These are phyloP conservation scores for Hypotaenidia okinawae DNA, from an alignment of 2,797 vertebrate species.

Conservation along the genomic window DNA sequence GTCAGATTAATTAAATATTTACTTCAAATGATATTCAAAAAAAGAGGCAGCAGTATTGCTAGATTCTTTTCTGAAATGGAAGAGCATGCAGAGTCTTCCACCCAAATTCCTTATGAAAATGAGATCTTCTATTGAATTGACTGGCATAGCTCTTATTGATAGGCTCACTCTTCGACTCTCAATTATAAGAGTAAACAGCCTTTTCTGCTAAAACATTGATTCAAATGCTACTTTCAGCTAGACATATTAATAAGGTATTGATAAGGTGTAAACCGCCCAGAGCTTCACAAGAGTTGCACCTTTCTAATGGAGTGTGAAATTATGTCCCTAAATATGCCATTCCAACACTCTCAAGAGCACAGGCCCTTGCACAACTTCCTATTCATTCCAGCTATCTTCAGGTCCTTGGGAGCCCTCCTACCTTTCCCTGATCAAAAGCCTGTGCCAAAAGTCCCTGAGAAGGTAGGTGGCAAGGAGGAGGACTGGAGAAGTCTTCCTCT, in stretches of 20 bases:
- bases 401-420: not conserved
- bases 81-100: not conserved
- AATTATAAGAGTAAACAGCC: not conserved
- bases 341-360: not conserved
- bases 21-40: not conserved
- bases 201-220: constrained; percentile 19
- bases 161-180: not conserved
- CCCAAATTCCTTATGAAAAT: not conserved
- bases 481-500: not conserved
- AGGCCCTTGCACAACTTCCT: not conserved
- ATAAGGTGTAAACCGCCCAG: not conserved
- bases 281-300: not conserved
- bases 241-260: not conserved
- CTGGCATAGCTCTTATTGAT: not conserved
- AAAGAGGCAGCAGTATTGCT: not conserved
- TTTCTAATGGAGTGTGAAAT: not conserved
- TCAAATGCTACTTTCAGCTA: not conserved
- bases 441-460: not conserved
- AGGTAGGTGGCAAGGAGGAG: not conserved
- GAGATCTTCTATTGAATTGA: not conserved
- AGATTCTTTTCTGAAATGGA: not conserved
- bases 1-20: not conserved
- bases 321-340: not conserved
- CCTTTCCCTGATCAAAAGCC: not conserved
- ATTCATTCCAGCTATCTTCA: not conserved